Conservation (phyloP, 2,888 invertebrate species). For the Cantharis nigra region DNA sequence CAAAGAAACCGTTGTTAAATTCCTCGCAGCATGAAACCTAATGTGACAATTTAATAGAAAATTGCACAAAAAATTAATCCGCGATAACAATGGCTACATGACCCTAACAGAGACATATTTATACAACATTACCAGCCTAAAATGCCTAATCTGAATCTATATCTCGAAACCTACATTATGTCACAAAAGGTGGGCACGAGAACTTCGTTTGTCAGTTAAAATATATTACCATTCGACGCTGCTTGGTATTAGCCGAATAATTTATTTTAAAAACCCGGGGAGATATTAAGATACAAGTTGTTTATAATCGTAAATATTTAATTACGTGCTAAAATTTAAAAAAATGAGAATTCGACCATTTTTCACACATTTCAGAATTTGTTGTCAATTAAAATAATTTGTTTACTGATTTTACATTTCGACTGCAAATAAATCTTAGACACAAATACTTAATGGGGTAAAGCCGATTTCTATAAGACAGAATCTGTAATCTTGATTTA, state of each 20-base stretch:
- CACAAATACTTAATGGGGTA: neutral
- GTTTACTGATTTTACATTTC: neutral
- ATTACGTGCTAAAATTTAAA: neutral
- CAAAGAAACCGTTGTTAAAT: constrained; percentile 38
- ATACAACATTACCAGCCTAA: constrained; percentile 49
- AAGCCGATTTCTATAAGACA: constrained; percentile 1
- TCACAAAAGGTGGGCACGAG: constrained; percentile 14
- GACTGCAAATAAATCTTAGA: neutral
- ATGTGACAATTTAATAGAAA: constrained; percentile 49
- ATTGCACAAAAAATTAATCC: constrained; percentile 50
- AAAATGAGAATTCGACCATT: neutral
- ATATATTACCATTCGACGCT: neutral
- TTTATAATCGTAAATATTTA: neutral
- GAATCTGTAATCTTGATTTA: constrained; percentile 1
- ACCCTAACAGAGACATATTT: constrained; percentile 47
- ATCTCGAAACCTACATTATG: constrained; percentile 4
- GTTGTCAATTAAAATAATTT: neutral
- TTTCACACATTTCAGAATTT: neutral
- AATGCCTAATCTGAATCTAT: constrained; percentile 33
- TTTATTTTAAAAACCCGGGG: neutral
- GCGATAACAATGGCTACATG: constrained; percentile 41
- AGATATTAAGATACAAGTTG: neutral
- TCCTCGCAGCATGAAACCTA: constrained; percentile 44
- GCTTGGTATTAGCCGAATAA: neutral
- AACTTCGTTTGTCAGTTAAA: constrained; percentile 1